phyloP scores from a whole-genome alignment of 2,113 vertebrate genomes.

The Eurystomus gularis region DNA sequence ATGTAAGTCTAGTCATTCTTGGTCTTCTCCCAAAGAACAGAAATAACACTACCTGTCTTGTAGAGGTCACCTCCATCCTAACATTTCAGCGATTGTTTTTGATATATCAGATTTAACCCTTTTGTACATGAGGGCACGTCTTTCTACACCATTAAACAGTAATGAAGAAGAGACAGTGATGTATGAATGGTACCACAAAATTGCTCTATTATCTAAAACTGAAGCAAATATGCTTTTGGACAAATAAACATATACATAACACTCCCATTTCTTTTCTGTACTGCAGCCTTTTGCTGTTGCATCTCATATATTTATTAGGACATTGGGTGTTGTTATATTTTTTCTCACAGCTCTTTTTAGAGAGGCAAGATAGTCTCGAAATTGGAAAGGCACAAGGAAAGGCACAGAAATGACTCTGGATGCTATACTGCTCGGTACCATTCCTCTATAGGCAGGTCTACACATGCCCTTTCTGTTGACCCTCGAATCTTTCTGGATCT shows the following conservation, averaged over 20 bases:
- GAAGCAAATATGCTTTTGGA: background rate
- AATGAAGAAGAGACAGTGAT: background rate
- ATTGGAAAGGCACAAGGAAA: background rate
- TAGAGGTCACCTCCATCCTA: background rate
- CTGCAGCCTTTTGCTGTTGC: background rate
- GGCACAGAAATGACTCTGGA: background rate
- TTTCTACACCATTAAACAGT: background rate
- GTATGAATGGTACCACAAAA: background rate
- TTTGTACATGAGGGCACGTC: background rate
- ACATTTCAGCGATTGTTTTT: background rate
- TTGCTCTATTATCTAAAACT: background rate
- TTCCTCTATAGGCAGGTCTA: background rate
- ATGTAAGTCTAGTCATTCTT: background rate
- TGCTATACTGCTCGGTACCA: background rate
- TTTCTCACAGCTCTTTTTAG: background rate
- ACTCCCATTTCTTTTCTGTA: background rate
- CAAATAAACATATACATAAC: background rate
- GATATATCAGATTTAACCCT: background rate
- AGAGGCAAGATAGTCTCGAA: background rate
- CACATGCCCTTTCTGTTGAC: fast-evolving
- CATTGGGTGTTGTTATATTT: background rate
- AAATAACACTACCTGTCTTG: background rate
- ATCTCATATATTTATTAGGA: background rate
- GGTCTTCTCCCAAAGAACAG: background rate
- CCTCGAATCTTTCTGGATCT: background rate